Base-by-base conservation (phyloP, 2,113 vertebrate species). In the Pygoscelis antarcticus region DNA sequence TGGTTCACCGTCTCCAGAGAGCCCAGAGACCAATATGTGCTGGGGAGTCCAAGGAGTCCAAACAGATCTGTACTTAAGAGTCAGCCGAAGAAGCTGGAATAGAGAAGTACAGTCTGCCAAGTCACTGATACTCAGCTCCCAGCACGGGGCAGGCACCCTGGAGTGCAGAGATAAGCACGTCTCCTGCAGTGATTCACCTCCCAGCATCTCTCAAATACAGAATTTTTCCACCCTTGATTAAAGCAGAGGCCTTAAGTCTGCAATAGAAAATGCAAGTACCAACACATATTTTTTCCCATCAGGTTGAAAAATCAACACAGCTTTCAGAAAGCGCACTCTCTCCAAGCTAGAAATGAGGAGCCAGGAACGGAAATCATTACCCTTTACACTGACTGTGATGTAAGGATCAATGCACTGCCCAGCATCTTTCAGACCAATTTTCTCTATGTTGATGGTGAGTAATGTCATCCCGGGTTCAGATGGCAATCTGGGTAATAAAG, bases 361-460 rank as follows among this genome's bases (percentile, higher is more conserved):
- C 49, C 11, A 77, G 21, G 80, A 70, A 77, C 5, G 54, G 81
- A 83, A 93, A 68, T 68, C 86, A 52, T 97, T 98, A 99, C 99
- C 99, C 98, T 99, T 99, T 15, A 99, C 99, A 74, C 99, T 99
- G 87, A 99, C 98, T 77, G 99, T 99, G 90, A 99, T 99, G 92
- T 99, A 99, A 46, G 99, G 99, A 81, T 99, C 99, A 57, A 99
- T 99, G 97, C 99, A 99, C 91, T 99, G 99, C 51, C 99, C 99
- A 2, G 99, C 99, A 49, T 99, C 99, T 97, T 99, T 99, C 98
- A 99, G 97, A 65, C 99, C 99, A 61, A 99, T 99, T 95, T 99
- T 99, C 95, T 99, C 99, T 69, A 99, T 99, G 96, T 98, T 99
- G 97, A 99, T 97, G 10, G 99, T 99, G 34, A 99, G 99, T 54